Evolutionary conservation across 1,140 invertebrate species (phyloP).

Genomic region (Anastatus disparis): DNA sequence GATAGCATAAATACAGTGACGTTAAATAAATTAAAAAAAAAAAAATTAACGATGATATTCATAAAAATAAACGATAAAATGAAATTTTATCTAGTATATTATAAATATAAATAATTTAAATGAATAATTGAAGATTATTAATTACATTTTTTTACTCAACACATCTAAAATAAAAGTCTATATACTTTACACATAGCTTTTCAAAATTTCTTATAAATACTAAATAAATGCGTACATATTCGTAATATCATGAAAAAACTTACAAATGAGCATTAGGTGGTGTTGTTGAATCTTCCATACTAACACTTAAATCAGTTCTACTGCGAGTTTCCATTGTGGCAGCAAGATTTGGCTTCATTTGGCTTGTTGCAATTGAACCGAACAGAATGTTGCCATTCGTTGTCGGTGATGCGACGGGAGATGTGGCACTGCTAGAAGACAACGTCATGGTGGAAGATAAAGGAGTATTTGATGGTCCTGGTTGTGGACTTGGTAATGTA

Average conservation of each 20-base stretch:
- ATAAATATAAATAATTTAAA: background rate
- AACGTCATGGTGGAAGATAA: slow-evolving; percentile 61
- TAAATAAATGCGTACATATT: no score
- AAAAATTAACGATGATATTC: no score
- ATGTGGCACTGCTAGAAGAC: slow-evolving; percentile 63
- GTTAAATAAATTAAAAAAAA: no score
- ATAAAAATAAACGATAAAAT: no score
- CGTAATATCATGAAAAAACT: slow-evolving; percentile 39
- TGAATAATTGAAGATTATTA: background rate
- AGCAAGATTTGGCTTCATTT: slow-evolving; percentile 61
- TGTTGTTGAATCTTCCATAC: slow-evolving; percentile 57
- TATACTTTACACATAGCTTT: no score
- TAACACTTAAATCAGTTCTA: slow-evolving; percentile 60
- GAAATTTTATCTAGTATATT: background rate
- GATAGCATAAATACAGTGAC: no score
- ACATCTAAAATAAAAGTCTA: no score
- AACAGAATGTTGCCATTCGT: slow-evolving; percentile 65
- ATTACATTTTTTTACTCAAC: no score
- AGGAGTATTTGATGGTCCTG: slow-evolving; percentile 64
- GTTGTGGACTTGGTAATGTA: slow-evolving; percentile 65
- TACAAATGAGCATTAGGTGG: slow-evolving; percentile 62
- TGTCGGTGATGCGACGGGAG: slow-evolving; percentile 64
- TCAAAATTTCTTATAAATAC: no score
- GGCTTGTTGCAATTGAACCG: slow-evolving; percentile 61
- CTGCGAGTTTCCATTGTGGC: slow-evolving; percentile 62